Conservation (phyloP, 2,888 invertebrate genomes). For the Nomada goodeniana region DNA sequence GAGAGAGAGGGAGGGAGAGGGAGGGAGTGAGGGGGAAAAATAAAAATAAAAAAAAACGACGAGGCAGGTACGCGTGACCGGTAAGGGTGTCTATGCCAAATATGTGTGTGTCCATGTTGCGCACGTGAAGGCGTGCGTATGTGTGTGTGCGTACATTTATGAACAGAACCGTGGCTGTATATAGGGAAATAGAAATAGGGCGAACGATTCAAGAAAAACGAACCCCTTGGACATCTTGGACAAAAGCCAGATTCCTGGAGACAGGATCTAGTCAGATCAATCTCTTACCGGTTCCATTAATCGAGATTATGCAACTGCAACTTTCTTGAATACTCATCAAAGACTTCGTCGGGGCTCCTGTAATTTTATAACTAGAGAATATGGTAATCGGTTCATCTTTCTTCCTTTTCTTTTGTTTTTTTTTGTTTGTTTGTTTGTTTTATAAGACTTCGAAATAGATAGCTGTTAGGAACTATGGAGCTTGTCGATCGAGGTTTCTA, state of each 20-base stretch:
- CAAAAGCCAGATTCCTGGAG: constrained; percentile 73
- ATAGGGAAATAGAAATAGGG: constrained; percentile 6
- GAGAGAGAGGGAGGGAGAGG: no score
- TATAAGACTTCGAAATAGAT: background rate
- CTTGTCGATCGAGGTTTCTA: constrained; percentile 1
- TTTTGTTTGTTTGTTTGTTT: background rate
- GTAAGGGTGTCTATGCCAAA: constrained; percentile 82
- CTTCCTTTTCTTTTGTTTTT: background rate
- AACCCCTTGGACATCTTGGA: constrained; percentile 59
- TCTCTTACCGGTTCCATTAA: constrained; percentile 62
- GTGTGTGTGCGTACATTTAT: constrained; percentile 75
- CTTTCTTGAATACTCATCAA: constrained; percentile 43
- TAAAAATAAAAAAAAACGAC: constrained; percentile 27
- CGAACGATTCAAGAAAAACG: constrained; percentile 3
- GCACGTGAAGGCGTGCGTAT: constrained; percentile 25
- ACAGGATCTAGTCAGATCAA: constrained; percentile 77
- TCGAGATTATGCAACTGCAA: constrained; percentile 45
- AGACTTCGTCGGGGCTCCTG: constrained; percentile 6
- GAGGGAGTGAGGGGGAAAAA: background rate
- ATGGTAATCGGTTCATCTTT: background rate
- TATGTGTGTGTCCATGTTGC: constrained; percentile 72
- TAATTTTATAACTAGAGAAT: background rate
- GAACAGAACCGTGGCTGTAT: constrained; percentile 50
- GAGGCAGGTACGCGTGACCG: constrained; percentile 72
- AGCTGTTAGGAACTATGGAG: background rate